phyloP scores from a whole-genome alignment of 2,797 vertebrate species.

The Sebastes melanostomus region DNA sequence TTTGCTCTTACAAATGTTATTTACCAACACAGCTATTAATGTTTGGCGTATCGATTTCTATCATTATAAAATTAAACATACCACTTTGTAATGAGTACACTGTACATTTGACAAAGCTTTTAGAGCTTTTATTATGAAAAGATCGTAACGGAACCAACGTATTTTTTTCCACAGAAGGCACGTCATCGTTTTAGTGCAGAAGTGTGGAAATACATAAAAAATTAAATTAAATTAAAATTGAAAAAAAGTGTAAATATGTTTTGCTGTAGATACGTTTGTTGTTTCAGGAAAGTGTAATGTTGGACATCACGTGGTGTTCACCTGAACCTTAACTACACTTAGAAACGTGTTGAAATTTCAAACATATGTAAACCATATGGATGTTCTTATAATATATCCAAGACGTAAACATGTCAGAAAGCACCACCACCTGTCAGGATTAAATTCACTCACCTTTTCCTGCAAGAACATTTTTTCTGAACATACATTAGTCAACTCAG shows the following conservation, averaged over 20 bases:
- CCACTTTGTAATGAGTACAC: too few relatives aligned
- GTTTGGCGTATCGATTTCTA: background rate
- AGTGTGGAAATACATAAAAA: too few relatives aligned
- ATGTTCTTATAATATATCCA: background rate
- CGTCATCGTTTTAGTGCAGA: background rate
- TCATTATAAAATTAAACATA: background rate
- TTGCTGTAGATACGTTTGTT: background rate
- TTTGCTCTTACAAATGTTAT: background rate
- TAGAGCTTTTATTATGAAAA: background rate
- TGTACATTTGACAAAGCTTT: background rate
- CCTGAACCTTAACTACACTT: background rate
- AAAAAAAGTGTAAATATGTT: background rate
- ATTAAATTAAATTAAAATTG: too few relatives aligned
- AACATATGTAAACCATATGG: background rate
- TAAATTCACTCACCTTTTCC: background rate
- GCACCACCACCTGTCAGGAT: background rate
- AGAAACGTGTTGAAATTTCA: too few relatives aligned
- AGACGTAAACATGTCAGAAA: background rate
- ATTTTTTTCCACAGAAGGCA: background rate
- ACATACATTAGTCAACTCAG: too few relatives aligned
- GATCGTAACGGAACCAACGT: background rate
- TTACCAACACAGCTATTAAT: background rate
- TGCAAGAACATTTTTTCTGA: background rate
- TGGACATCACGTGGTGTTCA: background rate
- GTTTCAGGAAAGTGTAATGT: background rate